Evolutionary conservation across 2,888 invertebrate genomes (phyloP).

Genomic region (Cylloceria caligata): DNA sequence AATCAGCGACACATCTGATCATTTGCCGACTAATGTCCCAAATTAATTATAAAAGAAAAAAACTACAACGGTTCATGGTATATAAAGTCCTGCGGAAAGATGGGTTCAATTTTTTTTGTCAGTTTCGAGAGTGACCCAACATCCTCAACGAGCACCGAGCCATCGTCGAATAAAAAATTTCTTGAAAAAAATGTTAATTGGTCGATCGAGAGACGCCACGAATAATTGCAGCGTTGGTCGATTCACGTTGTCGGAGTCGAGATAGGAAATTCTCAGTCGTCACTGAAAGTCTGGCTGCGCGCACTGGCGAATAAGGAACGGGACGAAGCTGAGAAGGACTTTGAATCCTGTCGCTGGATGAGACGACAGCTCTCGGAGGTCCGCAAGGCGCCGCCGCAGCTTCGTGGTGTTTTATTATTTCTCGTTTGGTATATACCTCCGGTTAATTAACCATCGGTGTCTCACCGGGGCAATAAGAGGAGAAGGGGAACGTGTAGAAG

Average conservation of each 20-base stretch:
- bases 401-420: conserved; percentile 49
- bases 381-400: conserved; percentile 28
- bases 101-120: not conserved
- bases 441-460: conserved; percentile 63
- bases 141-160: not conserved
- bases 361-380: conserved; percentile 55
- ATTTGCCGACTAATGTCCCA: too few relatives aligned
- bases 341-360: conserved; percentile 59
- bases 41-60: too few relatives aligned
- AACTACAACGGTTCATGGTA: not conserved
- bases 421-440: conserved; percentile 43
- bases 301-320: conserved; percentile 18
- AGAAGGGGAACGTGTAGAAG: conserved; percentile 30
- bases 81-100: not conserved
- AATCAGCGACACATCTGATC: too few relatives aligned
- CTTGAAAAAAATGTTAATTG: conserved; percentile 17
- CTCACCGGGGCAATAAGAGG: conserved; percentile 27
- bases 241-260: conserved; percentile 9
- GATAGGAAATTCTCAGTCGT: conserved; percentile 47
- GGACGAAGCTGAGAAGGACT: conserved; percentile 29
- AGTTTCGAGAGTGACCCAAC: not conserved
- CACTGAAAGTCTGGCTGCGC: conserved; percentile 14
- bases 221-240: conserved; percentile 43
- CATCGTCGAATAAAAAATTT: not conserved
- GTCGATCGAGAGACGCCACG: conserved; percentile 11